Conservation (phyloP, 2,113 vertebrate species). For the Platysteira castanea region DNA sequence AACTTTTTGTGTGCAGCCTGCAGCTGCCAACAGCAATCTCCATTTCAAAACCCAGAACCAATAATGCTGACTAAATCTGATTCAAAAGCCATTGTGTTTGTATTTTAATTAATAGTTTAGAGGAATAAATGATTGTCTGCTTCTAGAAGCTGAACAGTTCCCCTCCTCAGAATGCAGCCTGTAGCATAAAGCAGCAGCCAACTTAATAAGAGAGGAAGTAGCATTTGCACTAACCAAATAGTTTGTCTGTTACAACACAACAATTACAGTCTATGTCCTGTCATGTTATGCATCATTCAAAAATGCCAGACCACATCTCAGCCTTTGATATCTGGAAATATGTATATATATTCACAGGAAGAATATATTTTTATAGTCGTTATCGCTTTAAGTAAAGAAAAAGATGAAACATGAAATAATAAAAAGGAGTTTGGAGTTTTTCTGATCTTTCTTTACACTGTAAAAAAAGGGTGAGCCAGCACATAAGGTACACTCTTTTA, state of each 20-base stretch:
- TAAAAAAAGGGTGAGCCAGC: background rate
- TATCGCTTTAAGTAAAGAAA: background rate
- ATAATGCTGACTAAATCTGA: background rate
- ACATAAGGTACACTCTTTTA: background rate
- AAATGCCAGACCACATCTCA: constrained; percentile 1
- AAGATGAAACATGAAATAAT: background rate
- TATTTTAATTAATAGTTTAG: constrained; percentile 26
- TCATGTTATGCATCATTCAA: background rate
- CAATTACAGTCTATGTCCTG: background rate
- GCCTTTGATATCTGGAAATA: background rate
- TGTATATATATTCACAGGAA: background rate
- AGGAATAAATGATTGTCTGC: background rate
- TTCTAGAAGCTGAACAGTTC: background rate
- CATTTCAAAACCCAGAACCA: constrained; percentile 39
- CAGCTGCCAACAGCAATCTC: constrained; percentile 37
- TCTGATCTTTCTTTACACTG: background rate
- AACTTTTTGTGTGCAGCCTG: constrained; percentile 1
- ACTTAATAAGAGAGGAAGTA: constrained; percentile 15
- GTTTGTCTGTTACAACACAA: background rate
- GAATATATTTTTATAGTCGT: background rate
- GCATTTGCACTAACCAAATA: background rate
- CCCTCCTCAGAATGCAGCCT: background rate
- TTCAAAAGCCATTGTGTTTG: background rate
- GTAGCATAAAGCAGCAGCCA: background rate
- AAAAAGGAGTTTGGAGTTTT: background rate